phyloP scores from a whole-genome alignment of 2,888 invertebrate genomes.

The Corythucha ciliata region DNA sequence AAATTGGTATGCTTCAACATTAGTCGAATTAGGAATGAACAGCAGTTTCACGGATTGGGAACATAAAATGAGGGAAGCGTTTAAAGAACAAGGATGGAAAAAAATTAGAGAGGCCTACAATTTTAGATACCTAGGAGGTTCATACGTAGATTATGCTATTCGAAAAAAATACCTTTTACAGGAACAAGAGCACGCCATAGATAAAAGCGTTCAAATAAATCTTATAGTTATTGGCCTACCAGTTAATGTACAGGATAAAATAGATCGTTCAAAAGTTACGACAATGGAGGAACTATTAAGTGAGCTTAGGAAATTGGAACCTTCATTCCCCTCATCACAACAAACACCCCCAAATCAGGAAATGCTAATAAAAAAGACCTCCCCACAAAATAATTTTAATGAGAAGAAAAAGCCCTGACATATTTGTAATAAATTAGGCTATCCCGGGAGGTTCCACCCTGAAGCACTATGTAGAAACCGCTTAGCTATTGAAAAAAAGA shows the following conservation, averaged over 20 bases:
- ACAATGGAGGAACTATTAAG: no score
- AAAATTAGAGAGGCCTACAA: slow-evolving; percentile 11
- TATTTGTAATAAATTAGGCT: not conserved
- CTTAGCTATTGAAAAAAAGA: not conserved
- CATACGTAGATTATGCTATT: not conserved
- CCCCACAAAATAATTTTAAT: not conserved
- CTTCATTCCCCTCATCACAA: no score
- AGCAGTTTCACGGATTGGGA: not conserved
- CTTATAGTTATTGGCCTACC: no score
- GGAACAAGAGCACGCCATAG: no score
- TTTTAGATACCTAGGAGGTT: not conserved
- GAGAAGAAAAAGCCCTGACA: not conserved
- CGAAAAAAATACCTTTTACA: no score
- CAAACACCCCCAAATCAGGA: no score
- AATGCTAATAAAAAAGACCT: no score
- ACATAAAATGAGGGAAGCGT: slow-evolving; percentile 10
- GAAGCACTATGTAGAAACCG: slow-evolving; percentile 5
- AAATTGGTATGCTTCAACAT: slow-evolving; percentile 3
- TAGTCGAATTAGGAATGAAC: slow-evolving; percentile 1
- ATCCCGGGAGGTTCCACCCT: not conserved
- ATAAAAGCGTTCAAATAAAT: slow-evolving; percentile 11
- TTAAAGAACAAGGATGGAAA: slow-evolving; percentile 9
- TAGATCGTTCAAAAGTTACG: no score
- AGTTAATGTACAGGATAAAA: no score
- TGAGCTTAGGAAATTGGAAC: no score